These are phyloP conservation scores for Pollenia angustigena DNA, from an alignment of 2,888 invertebrate species.

Conservation along the genomic window DNA sequence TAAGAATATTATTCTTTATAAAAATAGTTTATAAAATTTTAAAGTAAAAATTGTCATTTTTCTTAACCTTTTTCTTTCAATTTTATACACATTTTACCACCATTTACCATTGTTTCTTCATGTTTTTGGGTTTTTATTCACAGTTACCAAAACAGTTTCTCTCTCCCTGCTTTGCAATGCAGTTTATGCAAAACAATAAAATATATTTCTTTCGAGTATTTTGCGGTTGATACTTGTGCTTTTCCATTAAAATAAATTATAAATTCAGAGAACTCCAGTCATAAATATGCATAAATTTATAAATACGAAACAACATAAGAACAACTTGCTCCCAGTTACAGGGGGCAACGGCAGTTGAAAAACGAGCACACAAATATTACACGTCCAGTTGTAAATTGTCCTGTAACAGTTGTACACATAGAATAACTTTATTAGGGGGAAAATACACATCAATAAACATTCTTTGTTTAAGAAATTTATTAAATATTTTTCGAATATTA, in stretches of 20 bases:
- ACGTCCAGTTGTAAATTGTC: not conserved
- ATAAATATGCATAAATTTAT: conserved; percentile 52
- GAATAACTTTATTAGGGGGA: too few relatives aligned
- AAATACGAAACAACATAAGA: conserved; percentile 12
- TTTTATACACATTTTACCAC: too few relatives aligned
- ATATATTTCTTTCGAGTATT: conserved; percentile 57
- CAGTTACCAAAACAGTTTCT: conserved; percentile 28
- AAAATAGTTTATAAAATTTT: too few relatives aligned
- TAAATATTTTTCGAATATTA: too few relatives aligned
- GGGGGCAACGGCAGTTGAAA: not conserved
- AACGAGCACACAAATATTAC: not conserved
- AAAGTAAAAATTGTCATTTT: too few relatives aligned
- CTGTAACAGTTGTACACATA: not conserved
- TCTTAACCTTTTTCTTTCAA: too few relatives aligned
- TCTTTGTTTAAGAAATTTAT: too few relatives aligned
- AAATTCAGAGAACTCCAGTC: conserved; percentile 27
- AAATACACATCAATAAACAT: too few relatives aligned
- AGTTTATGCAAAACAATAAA: conserved; percentile 59
- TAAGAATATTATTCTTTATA: too few relatives aligned
- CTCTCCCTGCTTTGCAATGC: conserved; percentile 43
- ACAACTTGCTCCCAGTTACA: conserved; percentile 12
- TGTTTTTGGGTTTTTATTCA: not conserved
- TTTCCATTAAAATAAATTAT: conserved; percentile 50
- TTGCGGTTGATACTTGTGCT: conserved; percentile 61
- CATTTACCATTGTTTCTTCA: too few relatives aligned